phyloP scores from a whole-genome alignment of 2,797 vertebrate genomes.

The Botia kubotai region DNA sequence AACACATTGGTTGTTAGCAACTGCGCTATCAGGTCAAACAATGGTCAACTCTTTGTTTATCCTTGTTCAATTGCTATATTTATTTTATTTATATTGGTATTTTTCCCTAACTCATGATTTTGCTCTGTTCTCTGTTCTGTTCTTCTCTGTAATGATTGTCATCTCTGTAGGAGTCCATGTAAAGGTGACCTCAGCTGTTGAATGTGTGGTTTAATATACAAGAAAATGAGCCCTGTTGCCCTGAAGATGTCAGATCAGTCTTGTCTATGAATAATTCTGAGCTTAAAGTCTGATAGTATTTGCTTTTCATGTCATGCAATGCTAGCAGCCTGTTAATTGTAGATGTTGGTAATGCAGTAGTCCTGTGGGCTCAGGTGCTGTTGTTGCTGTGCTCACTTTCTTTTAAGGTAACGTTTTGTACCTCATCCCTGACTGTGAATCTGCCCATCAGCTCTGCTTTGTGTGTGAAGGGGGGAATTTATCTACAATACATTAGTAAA shows the following conservation, averaged over 20 bases:
- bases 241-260: slow-evolving; percentile 11
- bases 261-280: slow-evolving; percentile 21
- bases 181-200: slow-evolving; percentile 28
- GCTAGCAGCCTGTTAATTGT: too few relatives aligned
- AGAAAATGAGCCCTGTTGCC: not conserved
- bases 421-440: not conserved
- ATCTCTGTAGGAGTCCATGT: not conserved
- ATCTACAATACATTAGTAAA: too few relatives aligned
- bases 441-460: not conserved
- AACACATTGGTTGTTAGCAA: not conserved
- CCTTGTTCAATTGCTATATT: not conserved
- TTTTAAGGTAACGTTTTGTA: not conserved
- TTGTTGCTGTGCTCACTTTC: not conserved
- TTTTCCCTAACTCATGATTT: not conserved
- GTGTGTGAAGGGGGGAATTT: too few relatives aligned
- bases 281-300: not conserved
- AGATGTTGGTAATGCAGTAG: too few relatives aligned
- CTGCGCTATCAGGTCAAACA: slow-evolving; percentile 1
- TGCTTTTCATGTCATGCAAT: too few relatives aligned
- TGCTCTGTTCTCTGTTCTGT: not conserved
- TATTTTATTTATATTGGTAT: not conserved
- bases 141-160: not conserved
- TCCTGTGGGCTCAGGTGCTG: not conserved
- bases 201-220: slow-evolving; percentile 19
- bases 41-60: not conserved